Evolutionary conservation across 2,888 invertebrate species (phyloP), one percentile per base, ranked within the genome.

Genomic region (Salpingus planirostris): DNA sequence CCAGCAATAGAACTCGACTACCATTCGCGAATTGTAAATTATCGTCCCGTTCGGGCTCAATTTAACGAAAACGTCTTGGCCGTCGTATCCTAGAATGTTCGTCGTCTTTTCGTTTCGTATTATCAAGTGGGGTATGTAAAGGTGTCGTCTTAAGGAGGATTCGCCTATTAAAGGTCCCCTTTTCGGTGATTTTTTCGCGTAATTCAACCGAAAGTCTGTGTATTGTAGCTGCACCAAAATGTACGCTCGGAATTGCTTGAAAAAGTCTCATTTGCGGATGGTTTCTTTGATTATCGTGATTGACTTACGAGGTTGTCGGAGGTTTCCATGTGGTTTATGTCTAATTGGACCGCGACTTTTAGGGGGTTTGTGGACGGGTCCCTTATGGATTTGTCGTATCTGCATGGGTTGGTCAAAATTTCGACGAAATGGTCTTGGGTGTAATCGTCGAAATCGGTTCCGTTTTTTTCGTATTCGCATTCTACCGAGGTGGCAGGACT

Each of bases 91-190:
- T 77, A 87, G 79, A 15, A 87, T 73, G 27, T 78, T 76, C 1
- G 84, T 84, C 22, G 76, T 58, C 18, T 57, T 75, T 59, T 87
- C 87, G 55, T 88, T 87, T 15, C 80, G 78, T 52, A 88, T 74
- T 50, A 85, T 82, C n/a, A 88, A 70, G 51, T 86, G 85, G 0
- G 88, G 88, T 4, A 82, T 79, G 88, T 88, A 89, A 29, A 89
- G 75, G 29, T 78, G 68, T 39, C 80, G 76, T 29, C 81, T 69
- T 12, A 84, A 56, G 18, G 76, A 74, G 41, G 72, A 76, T 52
- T 83, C 84, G 2, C 85, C 87, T 13, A 82, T 72, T 40, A 84
- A 77, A 29, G 76, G 73, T 27, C 71, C 71, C 1, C 81, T 68
- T 21, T 75, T 71, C 1, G 83, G 82, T 0, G 83, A 80, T 32